phyloP scores from a whole-genome alignment of 1,140 invertebrate genomes.

The Drosophila lowei region DNA sequence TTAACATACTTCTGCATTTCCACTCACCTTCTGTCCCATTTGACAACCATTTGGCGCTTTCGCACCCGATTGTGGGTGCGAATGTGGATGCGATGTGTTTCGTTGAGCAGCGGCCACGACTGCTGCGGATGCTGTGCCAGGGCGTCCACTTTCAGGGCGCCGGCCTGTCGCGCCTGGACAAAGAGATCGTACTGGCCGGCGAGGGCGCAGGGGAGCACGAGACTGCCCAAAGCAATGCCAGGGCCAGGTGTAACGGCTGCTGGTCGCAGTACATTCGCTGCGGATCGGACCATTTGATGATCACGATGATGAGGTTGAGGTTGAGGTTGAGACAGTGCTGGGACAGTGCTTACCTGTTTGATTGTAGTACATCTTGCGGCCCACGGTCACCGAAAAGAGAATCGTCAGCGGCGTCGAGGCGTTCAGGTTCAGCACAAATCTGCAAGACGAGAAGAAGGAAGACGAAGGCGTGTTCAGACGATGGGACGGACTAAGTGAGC shows the following conservation, averaged over 20 bases:
- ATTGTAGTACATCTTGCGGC: slow-evolving; percentile 81
- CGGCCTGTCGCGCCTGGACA: slow-evolving; percentile 64
- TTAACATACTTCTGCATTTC: not conserved
- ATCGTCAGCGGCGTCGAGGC: slow-evolving; percentile 75
- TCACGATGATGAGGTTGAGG: not conserved
- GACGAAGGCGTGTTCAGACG: slow-evolving; percentile 2
- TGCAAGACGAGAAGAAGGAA: slow-evolving; percentile 40
- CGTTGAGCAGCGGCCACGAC: slow-evolving; percentile 73
- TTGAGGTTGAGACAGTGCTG: not conserved
- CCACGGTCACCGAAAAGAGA: slow-evolving; percentile 74
- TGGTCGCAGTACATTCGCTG: slow-evolving; percentile 70
- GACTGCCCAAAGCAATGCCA: slow-evolving; percentile 38
- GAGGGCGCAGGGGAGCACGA: slow-evolving; percentile 77
- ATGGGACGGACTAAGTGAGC: slow-evolving; percentile 60
- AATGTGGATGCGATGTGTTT: slow-evolving; percentile 65
- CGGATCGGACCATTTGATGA: slow-evolving; percentile 21
- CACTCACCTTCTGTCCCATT: slow-evolving; percentile 79
- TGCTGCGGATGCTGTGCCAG: slow-evolving; percentile 71
- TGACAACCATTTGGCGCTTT: slow-evolving; percentile 80
- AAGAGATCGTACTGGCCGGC: slow-evolving; percentile 79
- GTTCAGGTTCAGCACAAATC: slow-evolving; percentile 77
- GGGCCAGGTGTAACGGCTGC: slow-evolving; percentile 45
- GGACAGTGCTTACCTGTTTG: slow-evolving; percentile 68
- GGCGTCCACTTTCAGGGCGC: slow-evolving; percentile 72
- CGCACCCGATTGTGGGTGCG: slow-evolving; percentile 79